A percentile compares a stretch with the other conserved stretches of the same genome.
Evolutionary conservation across 2,113 vertebrate species (phyloP).

Genomic region (Oenanthe melanoleuca): DNA sequence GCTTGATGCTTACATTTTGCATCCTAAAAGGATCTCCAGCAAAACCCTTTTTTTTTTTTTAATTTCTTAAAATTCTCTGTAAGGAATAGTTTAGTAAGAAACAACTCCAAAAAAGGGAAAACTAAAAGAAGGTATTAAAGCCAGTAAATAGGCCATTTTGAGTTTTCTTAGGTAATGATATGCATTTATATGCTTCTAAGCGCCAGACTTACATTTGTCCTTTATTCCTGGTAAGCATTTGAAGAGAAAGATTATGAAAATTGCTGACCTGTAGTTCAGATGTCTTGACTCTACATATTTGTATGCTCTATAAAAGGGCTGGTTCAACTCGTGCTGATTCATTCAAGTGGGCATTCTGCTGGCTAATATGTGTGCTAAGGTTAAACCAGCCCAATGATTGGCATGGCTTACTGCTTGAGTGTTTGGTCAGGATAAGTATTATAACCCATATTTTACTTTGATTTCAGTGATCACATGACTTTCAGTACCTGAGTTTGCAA

Average conservation of each 20-base stretch:
- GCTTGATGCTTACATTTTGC: slow-evolving; percentile 52
- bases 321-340: not conserved
- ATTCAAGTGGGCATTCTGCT: not conserved
- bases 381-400: not conserved
- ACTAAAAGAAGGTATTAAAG: not conserved
- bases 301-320: not conserved
- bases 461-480: not conserved
- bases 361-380: not conserved
- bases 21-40: slow-evolving; percentile 26
- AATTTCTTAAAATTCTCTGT: not conserved
- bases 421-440: not conserved
- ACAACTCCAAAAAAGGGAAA: not conserved
- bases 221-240: not conserved
- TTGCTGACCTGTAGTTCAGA: not conserved
- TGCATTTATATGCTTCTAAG: not conserved
- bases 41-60: not conserved
- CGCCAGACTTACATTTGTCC: not conserved
- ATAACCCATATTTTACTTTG: not conserved
- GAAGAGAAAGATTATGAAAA: not conserved
- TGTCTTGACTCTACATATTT: not conserved
- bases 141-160: not conserved
- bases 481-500: not conserved
- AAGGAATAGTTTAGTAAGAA: not conserved
- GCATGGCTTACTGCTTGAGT: not conserved
- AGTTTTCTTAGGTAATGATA: not conserved